Base-by-base conservation (phyloP, 2,888 invertebrate genomes). In the Odontocolon sp. region DNA sequence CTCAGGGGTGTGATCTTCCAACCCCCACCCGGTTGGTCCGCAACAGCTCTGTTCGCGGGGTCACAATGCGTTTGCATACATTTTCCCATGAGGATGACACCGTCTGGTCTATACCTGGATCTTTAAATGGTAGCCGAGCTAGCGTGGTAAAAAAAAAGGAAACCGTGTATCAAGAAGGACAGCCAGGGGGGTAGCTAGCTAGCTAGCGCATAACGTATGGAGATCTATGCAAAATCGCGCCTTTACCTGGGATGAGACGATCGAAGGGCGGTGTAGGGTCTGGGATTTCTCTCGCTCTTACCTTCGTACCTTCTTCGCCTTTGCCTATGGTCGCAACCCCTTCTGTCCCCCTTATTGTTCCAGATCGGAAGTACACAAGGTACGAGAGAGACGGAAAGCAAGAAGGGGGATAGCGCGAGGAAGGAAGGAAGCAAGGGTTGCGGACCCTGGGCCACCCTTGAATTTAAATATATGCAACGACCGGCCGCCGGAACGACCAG, bases 81-180 rank as follows among this genome's bases (percentile, higher is more conserved):
- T 85, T 90, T 90, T 90, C 90, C 90, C 90, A 90, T 89, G 89
- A 89, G 89, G 90, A 90, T 90, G 90, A 90, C 89, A 90, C 90
- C 87, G 86, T 80, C 80, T 84, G 85, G 84, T 77, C 81, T 81
- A 82, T 90, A 90, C 90, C 90, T 89, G 89, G 87, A 89, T 88
- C 87, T 89, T 88, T 87, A 88, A 89, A 88, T 83, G 85, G 82
- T 52, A 23, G 79, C 79, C 79, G 61, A 63, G 77, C n/a, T 70
- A 81, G 79, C 80, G 77, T 77, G 80, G 81, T 82, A 81, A 82
- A 84, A 85, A 84, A 81, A 78, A 80, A 81, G 82, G 21, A 59
- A 59, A 61, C n/a, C 9, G 28, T 4, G 42, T 28, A 18, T n/a
- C 3, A 18, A 31, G 31, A 33, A 47, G 26, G 23, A 14, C 28